Base-by-base conservation (phyloP, 2,113 vertebrate genomes). In the Syngnathus floridae region DNA sequence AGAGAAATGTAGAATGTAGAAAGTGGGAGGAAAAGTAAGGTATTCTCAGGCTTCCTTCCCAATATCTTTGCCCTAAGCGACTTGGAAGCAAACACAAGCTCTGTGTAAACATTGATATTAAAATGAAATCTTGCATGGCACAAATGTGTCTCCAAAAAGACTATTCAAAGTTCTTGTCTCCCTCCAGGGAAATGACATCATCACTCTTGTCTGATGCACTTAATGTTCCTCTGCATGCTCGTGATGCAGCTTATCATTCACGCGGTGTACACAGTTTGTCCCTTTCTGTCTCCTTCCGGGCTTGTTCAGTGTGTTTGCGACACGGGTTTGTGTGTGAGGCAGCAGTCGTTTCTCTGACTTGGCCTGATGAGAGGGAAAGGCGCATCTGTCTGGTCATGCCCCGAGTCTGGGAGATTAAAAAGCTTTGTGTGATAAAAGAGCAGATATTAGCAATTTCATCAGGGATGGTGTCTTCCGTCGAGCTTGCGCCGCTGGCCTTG, bases 271-370 rank as follows among this genome's bases (percentile, higher is more conserved):
- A 67, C 67, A 66, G 70, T 66, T 79, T 74, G 82, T 73, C 71
- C 69, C 66, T 66, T 54, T 60, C 68, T 51, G 75, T 77, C 73
- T 78, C 74, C 72, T 74, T 71, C 12, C 7, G 69, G 75, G 82
- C 79, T 82, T 77, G 81, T 83, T 86, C 82, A 85, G 85, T 87
- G 80, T 31, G 35, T 67, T 12, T 43, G 77, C 74, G 73, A 84
- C 84, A 83, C 74, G 70, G 77, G 76, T 83, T 76, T 73, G 70
- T 26, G 78, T 80, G 67, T 70, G 78, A 83, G 80, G 78, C 81
- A 68, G 75, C 73, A 62, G 66, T 59, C n/a, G 65, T 82, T 86
- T 79, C 76, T 84, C 76, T 62, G 66, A 72, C 62, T 73, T 65
- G 72, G 75, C 73, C 76, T 65, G 65, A 76, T 68, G 69, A 73